Evolutionary conservation across 2,888 invertebrate species (phyloP).

Genomic region (Liodrosophila aerea): DNA sequence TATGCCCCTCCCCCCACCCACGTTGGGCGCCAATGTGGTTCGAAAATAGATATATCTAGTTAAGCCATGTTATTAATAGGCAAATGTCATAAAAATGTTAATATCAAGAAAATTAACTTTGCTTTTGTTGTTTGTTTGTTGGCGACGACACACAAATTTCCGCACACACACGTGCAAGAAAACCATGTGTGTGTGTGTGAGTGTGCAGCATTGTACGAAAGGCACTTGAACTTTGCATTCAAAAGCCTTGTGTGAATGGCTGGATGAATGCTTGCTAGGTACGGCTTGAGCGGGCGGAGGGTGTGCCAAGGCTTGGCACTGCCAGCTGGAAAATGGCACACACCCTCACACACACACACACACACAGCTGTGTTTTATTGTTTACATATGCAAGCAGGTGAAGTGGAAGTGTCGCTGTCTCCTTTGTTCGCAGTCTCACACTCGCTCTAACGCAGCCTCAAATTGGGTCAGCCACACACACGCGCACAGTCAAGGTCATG

Average conservation of each 20-base stretch:
- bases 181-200: conserved; percentile 2
- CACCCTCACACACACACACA: conserved; percentile 1
- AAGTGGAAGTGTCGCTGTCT: conserved; percentile 33
- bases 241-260: conserved; percentile 35
- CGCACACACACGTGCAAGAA: background rate
- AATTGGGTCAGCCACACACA: conserved; percentile 55
- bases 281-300: conserved; percentile 13
- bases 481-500: conserved; percentile 55
- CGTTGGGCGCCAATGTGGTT: conserved; percentile 2
- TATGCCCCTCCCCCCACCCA: background rate
- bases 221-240: conserved; percentile 68
- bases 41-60: too few relatives aligned
- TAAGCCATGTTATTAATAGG: too few relatives aligned
- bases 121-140: conserved; percentile 7
- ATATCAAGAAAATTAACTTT: conserved; percentile 13
- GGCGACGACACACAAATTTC: conserved; percentile 16
- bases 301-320: conserved; percentile 46
- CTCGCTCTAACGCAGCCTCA: conserved; percentile 17
- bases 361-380: conserved; percentile 9
- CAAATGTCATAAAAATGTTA: conserved; percentile 21
- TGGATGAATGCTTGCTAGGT: conserved; percentile 8
- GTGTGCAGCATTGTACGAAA: conserved; percentile 47
- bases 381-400: conserved; percentile 26
- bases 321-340: conserved; percentile 51
- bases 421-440: conserved; percentile 1